Evolutionary conservation across 2,797 vertebrate genomes (phyloP), one percentile per base, ranked within the genome.

Genomic region (Protonibea diacanthus): DNA sequence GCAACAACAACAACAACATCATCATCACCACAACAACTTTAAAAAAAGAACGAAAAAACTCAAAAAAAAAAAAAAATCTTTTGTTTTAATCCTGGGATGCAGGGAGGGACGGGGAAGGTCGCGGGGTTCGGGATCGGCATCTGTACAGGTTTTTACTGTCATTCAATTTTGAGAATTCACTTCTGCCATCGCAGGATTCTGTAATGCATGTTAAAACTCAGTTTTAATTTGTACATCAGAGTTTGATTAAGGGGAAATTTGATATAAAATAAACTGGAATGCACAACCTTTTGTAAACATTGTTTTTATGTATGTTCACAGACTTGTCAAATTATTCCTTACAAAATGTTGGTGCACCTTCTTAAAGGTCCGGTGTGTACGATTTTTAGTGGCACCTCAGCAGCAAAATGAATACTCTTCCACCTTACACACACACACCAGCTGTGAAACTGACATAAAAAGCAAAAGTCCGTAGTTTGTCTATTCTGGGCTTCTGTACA

Each of bases 201-300:
- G 92, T 92, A 92, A 90, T 92, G 95, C 95, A 96, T 96, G 95
- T 95, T 93, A 88, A 94, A 91, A 94, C 89, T 86, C 91, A 77
- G 89, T 95, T 96, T 96, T 96, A 94, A 96, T 95, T 96, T 96
- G 95, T 96, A 96, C 94, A 94, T 95, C 94, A 93, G 91, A 94
- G 94, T 96, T 96, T 96, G 95, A 95, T 94, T 94, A 95, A 93
- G 93, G 94, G 94, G 94, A 93, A 91, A 93, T 96, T 96, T 96
- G 94, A 94, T 96, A 96, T 94, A 95, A 95, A 96, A 95, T 95
- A 95, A 96, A 96, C 95, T 96, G 95, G 95, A 96, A 96, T 96
- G 95, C 95, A 95, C 93, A 96, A 93, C 81, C 68, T 94, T 93
- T 93, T 94, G 93, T 86, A 92, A 89, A 90, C 57, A 48, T 80